Base-by-base conservation (phyloP, 2,888 invertebrate species). In the Julus scanicus region DNA sequence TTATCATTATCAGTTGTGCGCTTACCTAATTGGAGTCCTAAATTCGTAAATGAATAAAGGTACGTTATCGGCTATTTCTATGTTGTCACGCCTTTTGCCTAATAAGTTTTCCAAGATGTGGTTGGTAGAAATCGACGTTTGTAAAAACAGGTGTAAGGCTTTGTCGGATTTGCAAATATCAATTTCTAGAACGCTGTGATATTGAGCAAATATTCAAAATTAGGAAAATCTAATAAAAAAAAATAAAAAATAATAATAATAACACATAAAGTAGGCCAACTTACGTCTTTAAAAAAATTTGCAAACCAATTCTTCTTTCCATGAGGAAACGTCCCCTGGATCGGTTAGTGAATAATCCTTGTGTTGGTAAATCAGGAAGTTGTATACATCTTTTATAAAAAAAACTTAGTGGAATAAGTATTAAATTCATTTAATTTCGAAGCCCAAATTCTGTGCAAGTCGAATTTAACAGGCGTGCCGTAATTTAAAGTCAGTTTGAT, bases 111-210 rank as follows among this genome's bases (percentile, higher is more conserved):
- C 17, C n/a, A 84, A 37, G 84, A 84, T 84, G 84, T 84, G 3
- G 84, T 6, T n/a, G 3, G 84, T 29, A 15, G 84, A 84, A 40
- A 84, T 40, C n/a, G 84, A 84, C 6, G 84, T 84, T 84, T 84
- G 84, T 2, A 84, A n/a, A 8, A 84, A 84, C 44, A 84, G 29
- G 37, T 84, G 84, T 17, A 84, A 84, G 84, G 84, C 84, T 84
- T 84, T 84, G 84, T 84, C 84, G 4, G 84, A 39, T 44, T 29
- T 84, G 84, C 44, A 84, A 20, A 84, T 4, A 39, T 2, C 2
- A 84, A 84, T 44, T 6, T 9, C 15, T 4, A 84, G 6, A 6
- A 84, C 37, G 6, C 84, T 84, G 37, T 0, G 29, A 84, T 17
- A 63, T n/a, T 63, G n/a, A n/a, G 6, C 5, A 3, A 63, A 63